A percentile compares a stretch with the other conserved stretches of the same genome.
These are phyloP conservation scores for Proales similis DNA, from an alignment of 1,140 invertebrate genomes.

Conservation along the genomic window DNA sequence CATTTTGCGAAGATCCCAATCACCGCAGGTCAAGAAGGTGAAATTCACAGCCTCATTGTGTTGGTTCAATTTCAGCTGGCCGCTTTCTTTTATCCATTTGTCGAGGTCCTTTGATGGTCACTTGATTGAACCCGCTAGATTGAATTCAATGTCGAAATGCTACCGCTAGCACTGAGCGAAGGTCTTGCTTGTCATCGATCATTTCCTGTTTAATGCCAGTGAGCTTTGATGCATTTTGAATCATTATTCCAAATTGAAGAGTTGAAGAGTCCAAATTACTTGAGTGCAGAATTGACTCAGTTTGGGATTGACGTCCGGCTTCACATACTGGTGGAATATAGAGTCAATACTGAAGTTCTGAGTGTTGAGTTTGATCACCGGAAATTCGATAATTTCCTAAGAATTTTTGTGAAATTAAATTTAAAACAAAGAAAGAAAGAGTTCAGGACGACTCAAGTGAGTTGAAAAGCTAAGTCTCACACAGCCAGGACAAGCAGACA, in stretches of 20 bases:
- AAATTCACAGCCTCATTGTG: constrained; percentile 42
- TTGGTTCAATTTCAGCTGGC: constrained; percentile 41
- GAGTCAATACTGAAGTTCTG: constrained; percentile 56
- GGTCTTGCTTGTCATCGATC: constrained; percentile 49
- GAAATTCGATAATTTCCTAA: constrained; percentile 64
- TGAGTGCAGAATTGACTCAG: constrained; percentile 59
- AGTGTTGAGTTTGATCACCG: constrained; percentile 59
- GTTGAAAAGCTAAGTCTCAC: no score
- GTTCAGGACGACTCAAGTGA: no score
- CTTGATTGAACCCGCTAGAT: constrained; percentile 41
- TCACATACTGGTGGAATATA: constrained; percentile 60
- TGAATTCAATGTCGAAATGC: constrained; percentile 6
- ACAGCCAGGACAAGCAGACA: no score
- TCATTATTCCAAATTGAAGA: not conserved
- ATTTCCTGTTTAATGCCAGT: constrained; percentile 55
- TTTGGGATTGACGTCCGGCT: constrained; percentile 55
- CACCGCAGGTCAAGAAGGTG: constrained; percentile 60
- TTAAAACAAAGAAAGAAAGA: no score
- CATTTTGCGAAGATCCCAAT: constrained; percentile 62
- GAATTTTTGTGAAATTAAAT: no score
- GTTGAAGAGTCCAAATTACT: constrained; percentile 42
- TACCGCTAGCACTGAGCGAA: constrained; percentile 44
- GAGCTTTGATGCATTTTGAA: constrained; percentile 42
- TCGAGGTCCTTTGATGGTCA: constrained; percentile 53
- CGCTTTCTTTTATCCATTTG: constrained; percentile 52